Base-by-base conservation (phyloP, 2,113 vertebrate genomes). In the Hippocampus guttulatus region DNA sequence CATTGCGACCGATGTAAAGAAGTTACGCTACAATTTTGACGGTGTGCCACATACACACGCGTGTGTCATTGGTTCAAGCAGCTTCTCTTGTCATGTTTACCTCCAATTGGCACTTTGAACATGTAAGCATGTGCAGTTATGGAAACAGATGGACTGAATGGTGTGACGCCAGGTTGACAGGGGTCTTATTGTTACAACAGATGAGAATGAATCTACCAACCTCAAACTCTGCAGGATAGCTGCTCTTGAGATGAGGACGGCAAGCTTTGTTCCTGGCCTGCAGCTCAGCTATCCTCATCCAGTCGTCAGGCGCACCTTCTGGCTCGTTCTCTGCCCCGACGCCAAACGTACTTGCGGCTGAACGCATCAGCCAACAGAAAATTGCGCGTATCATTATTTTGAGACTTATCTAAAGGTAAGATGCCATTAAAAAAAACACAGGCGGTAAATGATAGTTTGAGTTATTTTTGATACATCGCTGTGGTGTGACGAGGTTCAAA, bases 221-320 rank as follows among this genome's bases (percentile, higher is more conserved):
- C 89, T 94, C 91, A 75, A 90, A 93, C 89, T 98, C 96, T 75
- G 96, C 70, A 0, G 96, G 93, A 69, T 98, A 98, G 87, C 93
- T 95, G 88, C 93, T 96, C 88, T 98, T 98, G 5, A 98, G 77
- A 71, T 98, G 97, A 0, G 95, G 96, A 0, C 93, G 93, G 3
- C 94, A 93, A 3, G 91, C 85, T 14, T 91, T 90, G 75, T 98
- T 98, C 25, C 96, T 92, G 62, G 92, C 84, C 91, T 98, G 97
- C 12, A 98, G 77, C 83, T 98, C 95, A 0, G 95, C 96, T 0
- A 98, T 95, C 49, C 97, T 93, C 82, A 90, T 93, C 97, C 97
- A 98, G 57, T 97, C 94, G 0, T 95, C 95, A 38, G 90, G 91
- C 20, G 86, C 75, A 5, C 85, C 90, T 0, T 98, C 96, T 0